Evolutionary conservation across 2,888 invertebrate genomes (phyloP).

Genomic region (Strigamia crassipes): DNA sequence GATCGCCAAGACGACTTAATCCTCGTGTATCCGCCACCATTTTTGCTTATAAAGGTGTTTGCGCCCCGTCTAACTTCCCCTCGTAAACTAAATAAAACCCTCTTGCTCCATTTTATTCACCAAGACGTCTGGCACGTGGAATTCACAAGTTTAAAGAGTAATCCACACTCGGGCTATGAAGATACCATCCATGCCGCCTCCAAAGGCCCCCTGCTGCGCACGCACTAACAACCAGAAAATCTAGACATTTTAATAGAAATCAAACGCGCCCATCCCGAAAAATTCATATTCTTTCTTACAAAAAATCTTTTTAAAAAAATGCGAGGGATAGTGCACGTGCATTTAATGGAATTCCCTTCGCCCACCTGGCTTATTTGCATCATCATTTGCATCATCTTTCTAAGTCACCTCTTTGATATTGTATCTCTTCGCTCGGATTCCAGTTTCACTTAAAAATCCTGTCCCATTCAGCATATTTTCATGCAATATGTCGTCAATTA

Average conservation of each 20-base stretch:
- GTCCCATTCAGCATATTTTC: constrained; percentile 1
- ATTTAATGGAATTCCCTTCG: constrained; percentile 8
- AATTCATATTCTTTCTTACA: neutral
- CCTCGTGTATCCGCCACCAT: constrained; percentile 2
- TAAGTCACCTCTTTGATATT: neutral
- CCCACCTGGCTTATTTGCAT: constrained; percentile 34
- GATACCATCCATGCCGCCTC: no score
- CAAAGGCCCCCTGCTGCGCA: neutral
- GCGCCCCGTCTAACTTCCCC: neutral
- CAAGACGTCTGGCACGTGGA: neutral
- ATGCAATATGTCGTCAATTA: constrained; percentile 22
- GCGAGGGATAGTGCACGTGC: neutral
- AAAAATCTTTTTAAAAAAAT: neutral
- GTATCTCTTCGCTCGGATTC: neutral
- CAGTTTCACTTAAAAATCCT: neutral
- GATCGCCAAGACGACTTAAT: constrained; percentile 24
- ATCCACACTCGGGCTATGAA: no score
- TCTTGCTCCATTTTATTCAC: neutral
- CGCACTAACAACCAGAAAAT: no score
- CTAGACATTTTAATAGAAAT: no score
- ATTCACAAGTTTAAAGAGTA: neutral
- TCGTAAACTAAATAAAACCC: neutral
- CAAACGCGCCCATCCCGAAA: neutral
- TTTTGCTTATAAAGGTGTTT: neutral
- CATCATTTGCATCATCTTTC: constrained; percentile 3